Conservation (phyloP, 2,113 vertebrate genomes). For the Lophotis ruficrista region DNA sequence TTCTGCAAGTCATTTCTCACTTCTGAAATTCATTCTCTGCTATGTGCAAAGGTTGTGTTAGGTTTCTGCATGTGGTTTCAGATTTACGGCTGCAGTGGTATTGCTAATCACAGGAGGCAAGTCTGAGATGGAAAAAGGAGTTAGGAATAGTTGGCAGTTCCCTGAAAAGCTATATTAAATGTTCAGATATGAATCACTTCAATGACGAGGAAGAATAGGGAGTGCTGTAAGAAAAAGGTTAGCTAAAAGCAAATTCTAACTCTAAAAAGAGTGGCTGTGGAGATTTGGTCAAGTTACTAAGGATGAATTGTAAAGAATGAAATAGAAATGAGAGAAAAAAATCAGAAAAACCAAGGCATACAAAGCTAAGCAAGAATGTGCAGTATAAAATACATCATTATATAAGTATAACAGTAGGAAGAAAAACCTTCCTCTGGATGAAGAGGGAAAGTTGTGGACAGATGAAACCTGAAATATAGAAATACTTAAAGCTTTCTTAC, state of each 20-base stretch:
- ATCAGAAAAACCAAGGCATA: not conserved
- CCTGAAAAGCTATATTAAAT: constrained; percentile 14
- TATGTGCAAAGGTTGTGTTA: constrained; percentile 23
- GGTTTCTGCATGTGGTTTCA: constrained; percentile 24
- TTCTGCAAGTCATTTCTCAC: constrained; percentile 9
- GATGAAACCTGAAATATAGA: not conserved
- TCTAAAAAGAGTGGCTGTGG: not conserved
- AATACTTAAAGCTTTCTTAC: not conserved
- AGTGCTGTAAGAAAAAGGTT: not conserved
- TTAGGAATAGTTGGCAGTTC: not conserved
- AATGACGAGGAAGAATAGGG: constrained; percentile 1
- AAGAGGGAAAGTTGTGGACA: not conserved
- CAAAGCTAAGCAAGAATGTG: not conserved
- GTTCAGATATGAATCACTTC: constrained; percentile 21
- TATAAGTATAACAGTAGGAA: not conserved
- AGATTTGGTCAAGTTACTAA: not conserved
- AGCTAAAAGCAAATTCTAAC: not conserved
- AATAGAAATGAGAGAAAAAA: not conserved
- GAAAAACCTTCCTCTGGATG: not conserved
- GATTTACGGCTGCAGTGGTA: not conserved
- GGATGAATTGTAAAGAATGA: not conserved
- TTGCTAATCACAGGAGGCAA: constrained; percentile 18
- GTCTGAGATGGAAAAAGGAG: constrained; percentile 6
- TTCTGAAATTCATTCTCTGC: constrained; percentile 23
- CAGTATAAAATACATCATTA: not conserved